Conservation (phyloP, 2,113 vertebrate species). For the Calidris pugnax region DNA sequence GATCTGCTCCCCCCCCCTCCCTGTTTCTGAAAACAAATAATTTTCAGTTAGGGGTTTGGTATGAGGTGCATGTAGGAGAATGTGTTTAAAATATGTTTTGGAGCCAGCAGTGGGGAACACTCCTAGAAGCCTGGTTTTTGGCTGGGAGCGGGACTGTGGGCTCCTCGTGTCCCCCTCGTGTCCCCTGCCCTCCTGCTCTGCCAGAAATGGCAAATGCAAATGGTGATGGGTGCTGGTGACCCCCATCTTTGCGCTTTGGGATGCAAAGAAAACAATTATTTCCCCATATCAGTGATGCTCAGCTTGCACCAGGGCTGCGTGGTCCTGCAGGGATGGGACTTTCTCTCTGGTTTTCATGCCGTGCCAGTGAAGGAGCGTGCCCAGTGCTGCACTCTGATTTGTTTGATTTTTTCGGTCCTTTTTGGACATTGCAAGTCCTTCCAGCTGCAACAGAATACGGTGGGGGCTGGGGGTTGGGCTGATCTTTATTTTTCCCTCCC, state of each 20-base stretch:
- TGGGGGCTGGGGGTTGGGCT: neutral
- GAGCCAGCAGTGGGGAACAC: neutral
- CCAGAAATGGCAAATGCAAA: neutral
- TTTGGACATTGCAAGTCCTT: neutral
- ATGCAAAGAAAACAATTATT: fast-evolving
- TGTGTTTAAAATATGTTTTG: neutral
- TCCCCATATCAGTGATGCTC: neutral
- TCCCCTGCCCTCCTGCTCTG: neutral
- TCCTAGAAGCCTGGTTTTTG: neutral
- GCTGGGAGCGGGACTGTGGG: fast-evolving
- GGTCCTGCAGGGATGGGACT: neutral
- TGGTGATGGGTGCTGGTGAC: neutral
- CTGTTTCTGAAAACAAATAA: neutral
- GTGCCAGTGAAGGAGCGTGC: neutral
- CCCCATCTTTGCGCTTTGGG: neutral
- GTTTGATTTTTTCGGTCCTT: neutral
- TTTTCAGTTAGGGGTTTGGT: neutral
- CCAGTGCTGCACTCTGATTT: neutral
- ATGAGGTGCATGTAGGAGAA: neutral
- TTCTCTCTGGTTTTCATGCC: neutral
- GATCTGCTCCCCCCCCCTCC: neutral
- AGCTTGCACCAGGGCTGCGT: fast-evolving
- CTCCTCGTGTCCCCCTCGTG: neutral
- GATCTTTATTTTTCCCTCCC: neutral
- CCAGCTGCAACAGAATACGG: neutral